Evolutionary conservation across 2,888 invertebrate genomes (phyloP).

Genomic region (Xestia c-nigrum): DNA sequence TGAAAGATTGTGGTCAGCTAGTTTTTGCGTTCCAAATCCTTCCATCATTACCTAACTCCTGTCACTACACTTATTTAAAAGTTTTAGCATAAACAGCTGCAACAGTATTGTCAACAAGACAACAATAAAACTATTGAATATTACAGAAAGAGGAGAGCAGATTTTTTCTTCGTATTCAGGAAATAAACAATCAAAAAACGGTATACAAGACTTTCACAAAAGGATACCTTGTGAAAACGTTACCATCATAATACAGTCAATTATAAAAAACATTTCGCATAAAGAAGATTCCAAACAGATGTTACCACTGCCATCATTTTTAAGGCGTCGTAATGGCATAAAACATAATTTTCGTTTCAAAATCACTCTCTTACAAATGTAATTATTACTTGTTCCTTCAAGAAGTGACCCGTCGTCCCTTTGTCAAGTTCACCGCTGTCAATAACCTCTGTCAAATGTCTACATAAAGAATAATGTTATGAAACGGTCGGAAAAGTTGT

Average conservation of each 20-base stretch:
- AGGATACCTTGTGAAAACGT: neutral
- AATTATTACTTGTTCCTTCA: constrained; percentile 11
- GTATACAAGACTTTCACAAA: neutral
- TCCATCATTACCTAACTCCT: neutral
- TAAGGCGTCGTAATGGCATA: neutral
- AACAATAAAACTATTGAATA: neutral
- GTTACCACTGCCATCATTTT: neutral
- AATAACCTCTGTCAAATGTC: constrained; percentile 37
- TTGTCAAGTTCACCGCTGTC: constrained; percentile 29
- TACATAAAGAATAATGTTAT: constrained; percentile 1
- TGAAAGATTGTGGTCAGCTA: neutral
- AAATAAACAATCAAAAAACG: neutral
- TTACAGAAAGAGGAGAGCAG: neutral
- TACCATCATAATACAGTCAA: neutral
- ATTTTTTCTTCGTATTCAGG: neutral
- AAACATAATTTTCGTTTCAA: constrained; percentile 17
- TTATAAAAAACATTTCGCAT: neutral
- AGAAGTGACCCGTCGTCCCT: constrained; percentile 18
- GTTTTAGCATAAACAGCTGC: neutral
- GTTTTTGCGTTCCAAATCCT: no score
- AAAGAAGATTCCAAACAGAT: neutral
- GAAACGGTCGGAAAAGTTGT: constrained; percentile 6
- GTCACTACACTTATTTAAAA: neutral
- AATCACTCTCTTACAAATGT: constrained; percentile 16
- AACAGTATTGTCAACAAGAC: neutral